A percentile compares a stretch with the other conserved stretches of the same genome.
phyloP scores from a whole-genome alignment of 2,797 vertebrate genomes.

The Lepidocolaptes lacrymiger region DNA sequence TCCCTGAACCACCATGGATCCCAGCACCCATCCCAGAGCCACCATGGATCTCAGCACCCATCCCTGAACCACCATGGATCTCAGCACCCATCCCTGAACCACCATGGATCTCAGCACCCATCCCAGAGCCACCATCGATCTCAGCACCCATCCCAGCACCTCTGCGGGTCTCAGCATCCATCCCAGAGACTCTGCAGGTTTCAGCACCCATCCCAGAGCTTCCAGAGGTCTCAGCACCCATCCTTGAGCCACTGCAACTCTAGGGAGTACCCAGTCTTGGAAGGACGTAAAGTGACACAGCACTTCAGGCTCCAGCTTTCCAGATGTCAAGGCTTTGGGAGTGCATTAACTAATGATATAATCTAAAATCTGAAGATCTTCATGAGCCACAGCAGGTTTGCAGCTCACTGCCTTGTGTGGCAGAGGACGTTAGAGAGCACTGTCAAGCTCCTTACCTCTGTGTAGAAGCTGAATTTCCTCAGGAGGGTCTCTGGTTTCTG shows the following conservation, averaged over 20 bases:
- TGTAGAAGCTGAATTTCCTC: neutral
- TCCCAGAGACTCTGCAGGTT: too few relatives aligned
- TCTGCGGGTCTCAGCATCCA: neutral
- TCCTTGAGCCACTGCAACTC: neutral
- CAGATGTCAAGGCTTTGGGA: neutral
- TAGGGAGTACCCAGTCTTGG: neutral
- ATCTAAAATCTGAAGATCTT: neutral
- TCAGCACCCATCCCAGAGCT: too few relatives aligned
- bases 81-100: neutral
- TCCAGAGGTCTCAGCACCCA: too few relatives aligned
- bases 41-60: neutral
- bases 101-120: neutral
- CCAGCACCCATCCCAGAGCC: neutral
- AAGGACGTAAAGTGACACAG: neutral
- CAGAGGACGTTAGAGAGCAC: neutral
- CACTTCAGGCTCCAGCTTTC: neutral
- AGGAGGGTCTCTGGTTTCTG: neutral
- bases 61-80: too few relatives aligned
- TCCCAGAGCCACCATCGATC: too few relatives aligned
- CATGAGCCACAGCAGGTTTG: neutral
- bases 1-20: accelerated
- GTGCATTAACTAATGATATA: neutral
- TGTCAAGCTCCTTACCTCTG: neutral
- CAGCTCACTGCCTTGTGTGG: neutral
- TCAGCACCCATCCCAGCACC: neutral